Base-by-base conservation (phyloP, 2,797 vertebrate genomes). In the Sandelia bainsii region DNA sequence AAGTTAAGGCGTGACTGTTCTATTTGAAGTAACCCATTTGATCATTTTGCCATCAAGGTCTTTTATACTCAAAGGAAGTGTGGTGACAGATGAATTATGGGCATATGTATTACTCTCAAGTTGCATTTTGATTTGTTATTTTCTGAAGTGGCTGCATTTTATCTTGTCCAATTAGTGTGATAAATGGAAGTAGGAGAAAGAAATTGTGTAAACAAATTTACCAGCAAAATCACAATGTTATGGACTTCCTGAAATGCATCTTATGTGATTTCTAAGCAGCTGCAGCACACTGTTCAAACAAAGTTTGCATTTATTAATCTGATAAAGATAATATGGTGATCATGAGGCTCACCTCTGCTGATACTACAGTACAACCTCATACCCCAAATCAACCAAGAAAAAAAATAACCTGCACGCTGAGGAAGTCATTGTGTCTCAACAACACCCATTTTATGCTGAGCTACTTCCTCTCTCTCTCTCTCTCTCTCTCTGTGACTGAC, bases 401-500 rank as follows among this genome's bases (percentile, higher is more conserved):
- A 51, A 22, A 51, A 34, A 59, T 6, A 72, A 56, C 29, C 44
- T 27, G 50, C 67, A 6, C 6, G 12, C 79, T 11, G 48, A 77
- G 46, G 58, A 72, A 89, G 72, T 80, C 64, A 17, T 51, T 52
- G 74, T 62, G 45, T 81, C 65, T 68, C 50, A 27, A 52, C 48
- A 76, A 32, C 57, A 71, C 27, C 63, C 51, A 46, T 81, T 87
- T 89, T 84, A 72, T 52, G 74, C 90, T 85, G 78, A 84, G 75
- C 62, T 82, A 42, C 80, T 69, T 69, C 54, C 70, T 72, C 72
- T 69, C 69, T 64, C 62, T 64, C 75, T 69, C 59, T 61, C 69
- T 44, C 52, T 76, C 49, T 25, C 27, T 27, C 29, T 72, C 40
- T 44, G 34, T 84, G 91, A 89, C 88, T 88, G 91, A 91, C 87